Percentiles rank a stretch among this genome's conserved stretches.
Evolutionary conservation across 2,888 invertebrate species (phyloP).

Genomic region (Acanthosepion esculentum): DNA sequence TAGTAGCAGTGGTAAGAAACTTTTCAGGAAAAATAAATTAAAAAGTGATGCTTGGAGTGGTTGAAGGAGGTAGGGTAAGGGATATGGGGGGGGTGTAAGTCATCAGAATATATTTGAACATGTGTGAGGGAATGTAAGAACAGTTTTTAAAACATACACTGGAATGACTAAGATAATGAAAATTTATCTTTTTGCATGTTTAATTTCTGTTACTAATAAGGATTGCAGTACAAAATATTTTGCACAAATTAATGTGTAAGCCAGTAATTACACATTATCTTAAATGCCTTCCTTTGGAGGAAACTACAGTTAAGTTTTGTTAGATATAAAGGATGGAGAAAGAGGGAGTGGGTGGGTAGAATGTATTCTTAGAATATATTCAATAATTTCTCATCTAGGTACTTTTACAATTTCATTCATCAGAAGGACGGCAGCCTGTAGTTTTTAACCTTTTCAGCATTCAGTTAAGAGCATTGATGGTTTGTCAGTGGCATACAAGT

Average conservation of each 20-base stretch:
- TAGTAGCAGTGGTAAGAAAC: neutral
- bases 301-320: no score
- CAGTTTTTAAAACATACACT: neutral
- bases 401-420: neutral
- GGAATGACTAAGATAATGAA: slow-evolving; percentile 12
- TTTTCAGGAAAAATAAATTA: neutral
- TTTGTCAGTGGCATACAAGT: neutral
- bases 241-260: neutral
- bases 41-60: slow-evolving; percentile 14
- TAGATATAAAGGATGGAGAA: neutral
- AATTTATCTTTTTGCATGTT: neutral
- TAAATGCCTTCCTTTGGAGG: neutral
- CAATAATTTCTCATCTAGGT: neutral
- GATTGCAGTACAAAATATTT: neutral
- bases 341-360: neutral
- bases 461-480: slow-evolving; percentile 33
- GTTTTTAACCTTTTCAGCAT: slow-evolving; percentile 23
- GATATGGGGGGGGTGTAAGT: no score
- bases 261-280: neutral
- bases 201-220: neutral
- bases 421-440: slow-evolving; percentile 23
- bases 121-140: slow-evolving; percentile 33
- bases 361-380: neutral
- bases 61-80: neutral
- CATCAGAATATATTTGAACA: neutral